Evolutionary conservation across 2,888 invertebrate genomes (phyloP).

Genomic region (Drosophila mulleri): DNA sequence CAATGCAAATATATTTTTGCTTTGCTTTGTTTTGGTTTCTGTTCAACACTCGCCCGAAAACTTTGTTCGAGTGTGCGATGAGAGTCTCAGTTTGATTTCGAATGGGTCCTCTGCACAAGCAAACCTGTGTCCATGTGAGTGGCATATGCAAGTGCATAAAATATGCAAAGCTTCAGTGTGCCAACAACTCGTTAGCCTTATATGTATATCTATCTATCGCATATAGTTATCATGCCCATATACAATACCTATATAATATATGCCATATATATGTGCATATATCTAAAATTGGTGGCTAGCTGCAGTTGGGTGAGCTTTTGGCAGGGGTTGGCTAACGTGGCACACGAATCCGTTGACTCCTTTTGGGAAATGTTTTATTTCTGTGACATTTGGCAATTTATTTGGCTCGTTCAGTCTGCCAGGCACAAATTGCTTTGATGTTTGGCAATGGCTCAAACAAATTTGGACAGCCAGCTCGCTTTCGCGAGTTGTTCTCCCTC

Average conservation of each 20-base stretch:
- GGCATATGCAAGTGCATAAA: constrained; percentile 43
- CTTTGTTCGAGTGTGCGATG: constrained; percentile 3
- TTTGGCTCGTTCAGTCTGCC: constrained; percentile 45
- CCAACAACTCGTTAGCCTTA: constrained; percentile 19
- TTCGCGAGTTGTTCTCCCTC: neutral
- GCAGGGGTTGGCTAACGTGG: constrained; percentile 4
- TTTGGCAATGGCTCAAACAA: constrained; percentile 77
- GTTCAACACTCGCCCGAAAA: constrained; percentile 5
- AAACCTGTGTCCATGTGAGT: constrained; percentile 16
- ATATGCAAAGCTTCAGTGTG: constrained; percentile 10
- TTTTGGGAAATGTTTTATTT: constrained; percentile 47
- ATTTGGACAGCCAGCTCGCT: constrained; percentile 36
- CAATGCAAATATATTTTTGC: constrained; percentile 8
- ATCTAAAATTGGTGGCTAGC: constrained; percentile 43
- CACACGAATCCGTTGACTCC: constrained; percentile 26
- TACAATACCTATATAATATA: neutral
- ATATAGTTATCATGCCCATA: neutral
- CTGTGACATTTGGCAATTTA: constrained; percentile 72
- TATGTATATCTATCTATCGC: neutral
- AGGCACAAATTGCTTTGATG: constrained; percentile 74
- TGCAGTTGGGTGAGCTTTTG: constrained; percentile 33
- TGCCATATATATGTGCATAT: neutral
- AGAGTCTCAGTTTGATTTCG: neutral
- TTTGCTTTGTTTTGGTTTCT: constrained; percentile 2
- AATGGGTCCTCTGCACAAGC: constrained; percentile 6